Evolutionary conservation across 92 coral and sea anemone genomes (phyloP), one percentile per base, ranked within the genome.

Genomic region (Umimayanthus chanpuru): DNA sequence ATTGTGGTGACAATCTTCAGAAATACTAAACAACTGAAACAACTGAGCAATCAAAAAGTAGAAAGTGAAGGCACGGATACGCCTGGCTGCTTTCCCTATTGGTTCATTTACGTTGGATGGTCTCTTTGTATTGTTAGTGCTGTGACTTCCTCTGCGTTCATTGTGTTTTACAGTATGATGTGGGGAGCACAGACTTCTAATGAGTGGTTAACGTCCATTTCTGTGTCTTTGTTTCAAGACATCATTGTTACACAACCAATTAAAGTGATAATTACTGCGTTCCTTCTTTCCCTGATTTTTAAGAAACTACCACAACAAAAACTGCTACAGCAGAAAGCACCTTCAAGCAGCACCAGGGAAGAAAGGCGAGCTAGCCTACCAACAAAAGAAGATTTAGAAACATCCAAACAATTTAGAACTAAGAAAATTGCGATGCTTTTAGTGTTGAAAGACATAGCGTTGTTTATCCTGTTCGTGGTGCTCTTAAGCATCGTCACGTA

Each of bases 171-270:
- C 87, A 95, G 98, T 75, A 68, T 95, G 74, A 81, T 91, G 58
- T 95, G 98, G 98, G 98, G 98, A 2, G 93, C 92, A 2, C 91
- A 95, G 25, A 91, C 90, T 10, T 93, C 96, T 4, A 95, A 93
- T 84, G 94, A 95, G 47, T 95, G 98, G 98, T 90, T 95, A 6
- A 88, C 93, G 20, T 95, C 98, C 7, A 93, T 93, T 56, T 87
- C 93, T 4, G 94, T 95, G 15, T 95, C 98, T 0, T 71, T 95
- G 68, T 81, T 93, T 56, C 89, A 93, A 87, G 98, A 95, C 47
- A 89, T 95, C 30, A 73, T 93, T 18, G 73, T 95, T 9, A 92
- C 88, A 38, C 98, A 95, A 77, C 98, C 98, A 9, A 80, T 93
- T 77, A 93, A 93, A 50, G 93, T 95, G 23, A 23, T 93, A 14